A percentile compares a stretch with the other conserved stretches of the same genome.
These are phyloP conservation scores for Amia ocellicauda DNA, from an alignment of 2,113 vertebrate species.

Conservation along the genomic window DNA sequence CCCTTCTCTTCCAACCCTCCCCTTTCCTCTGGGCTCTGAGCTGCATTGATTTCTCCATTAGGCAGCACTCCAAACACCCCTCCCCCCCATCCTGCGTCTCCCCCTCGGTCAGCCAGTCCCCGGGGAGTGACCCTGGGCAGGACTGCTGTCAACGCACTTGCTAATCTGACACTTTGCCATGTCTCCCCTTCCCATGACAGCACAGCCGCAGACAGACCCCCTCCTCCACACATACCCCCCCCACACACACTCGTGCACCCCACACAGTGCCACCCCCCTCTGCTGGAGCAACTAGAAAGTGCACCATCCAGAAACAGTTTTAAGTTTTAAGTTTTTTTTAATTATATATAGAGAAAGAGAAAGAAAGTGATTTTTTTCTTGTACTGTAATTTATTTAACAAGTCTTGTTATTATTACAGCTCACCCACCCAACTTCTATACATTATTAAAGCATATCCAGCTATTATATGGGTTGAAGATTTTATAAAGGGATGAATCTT, in stretches of 20 bases:
- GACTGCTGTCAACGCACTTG: slow-evolving; percentile 29
- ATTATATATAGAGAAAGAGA: too few species aligned
- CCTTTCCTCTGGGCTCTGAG: slow-evolving; percentile 31
- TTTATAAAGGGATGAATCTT: too few species aligned
- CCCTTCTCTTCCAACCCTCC: slow-evolving; percentile 15
- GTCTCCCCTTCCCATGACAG: neutral
- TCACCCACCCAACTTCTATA: too few species aligned
- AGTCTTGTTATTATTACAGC: too few species aligned
- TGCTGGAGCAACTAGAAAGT: neutral
- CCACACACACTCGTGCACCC: slow-evolving; percentile 14
- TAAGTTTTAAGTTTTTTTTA: too few species aligned
- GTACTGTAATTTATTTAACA: too few species aligned
- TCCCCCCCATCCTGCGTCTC: slow-evolving; percentile 17
- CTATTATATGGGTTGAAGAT: too few species aligned
- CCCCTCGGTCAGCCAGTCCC: slow-evolving; percentile 16
- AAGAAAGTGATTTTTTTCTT: too few species aligned
- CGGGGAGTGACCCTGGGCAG: slow-evolving; percentile 15
- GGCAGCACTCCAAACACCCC: slow-evolving; percentile 37
- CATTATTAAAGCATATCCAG: too few species aligned
- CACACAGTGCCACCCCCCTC: neutral
- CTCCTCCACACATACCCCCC: slow-evolving; percentile 1
- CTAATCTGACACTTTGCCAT: slow-evolving; percentile 2
- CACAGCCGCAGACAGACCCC: neutral
- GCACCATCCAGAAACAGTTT: neutral
- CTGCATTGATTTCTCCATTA: slow-evolving; percentile 54